Evolutionary conservation across 1,140 invertebrate genomes (phyloP).

Genomic region (Drosophila elegans): DNA sequence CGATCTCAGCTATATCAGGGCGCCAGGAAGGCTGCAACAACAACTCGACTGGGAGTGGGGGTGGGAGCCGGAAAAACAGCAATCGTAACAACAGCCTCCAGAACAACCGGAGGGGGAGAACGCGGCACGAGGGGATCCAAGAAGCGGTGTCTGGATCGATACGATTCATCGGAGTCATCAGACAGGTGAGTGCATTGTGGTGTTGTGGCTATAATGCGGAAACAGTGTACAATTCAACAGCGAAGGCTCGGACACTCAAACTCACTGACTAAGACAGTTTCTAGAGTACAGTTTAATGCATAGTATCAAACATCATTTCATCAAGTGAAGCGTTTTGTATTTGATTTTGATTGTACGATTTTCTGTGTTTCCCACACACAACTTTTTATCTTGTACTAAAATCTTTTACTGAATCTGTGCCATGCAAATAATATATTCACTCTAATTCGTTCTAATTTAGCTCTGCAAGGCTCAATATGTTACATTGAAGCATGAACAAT

Average conservation of each 20-base stretch:
- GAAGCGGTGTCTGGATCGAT: constrained; percentile 93
- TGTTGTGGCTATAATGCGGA: not conserved
- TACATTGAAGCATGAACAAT: no score
- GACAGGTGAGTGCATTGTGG: constrained; percentile 90
- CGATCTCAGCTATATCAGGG: constrained; percentile 77
- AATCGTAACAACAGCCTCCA: not conserved
- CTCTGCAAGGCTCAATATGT: no score
- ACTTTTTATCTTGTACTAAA: no score
- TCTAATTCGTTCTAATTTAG: no score
- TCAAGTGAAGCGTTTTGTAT: no score
- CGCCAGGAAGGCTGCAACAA: constrained; percentile 53
- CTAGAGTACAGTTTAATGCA: no score
- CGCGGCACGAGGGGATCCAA: constrained; percentile 86
- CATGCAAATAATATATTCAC: no score
- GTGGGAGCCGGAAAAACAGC: constrained; percentile 11
- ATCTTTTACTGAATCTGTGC: no score
- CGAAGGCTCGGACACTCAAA: not conserved
- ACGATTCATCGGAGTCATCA: constrained; percentile 95
- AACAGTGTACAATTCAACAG: not conserved
- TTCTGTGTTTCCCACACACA: not conserved
- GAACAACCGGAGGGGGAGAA: constrained; percentile 4
- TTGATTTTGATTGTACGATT: no score
- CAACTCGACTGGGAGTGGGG: not conserved
- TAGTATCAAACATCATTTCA: no score
- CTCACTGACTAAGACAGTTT: not conserved